Evolutionary conservation across 1,140 invertebrate genomes (phyloP), one percentile per base, ranked within the genome.

Genomic region (Zophobas atratus): DNA sequence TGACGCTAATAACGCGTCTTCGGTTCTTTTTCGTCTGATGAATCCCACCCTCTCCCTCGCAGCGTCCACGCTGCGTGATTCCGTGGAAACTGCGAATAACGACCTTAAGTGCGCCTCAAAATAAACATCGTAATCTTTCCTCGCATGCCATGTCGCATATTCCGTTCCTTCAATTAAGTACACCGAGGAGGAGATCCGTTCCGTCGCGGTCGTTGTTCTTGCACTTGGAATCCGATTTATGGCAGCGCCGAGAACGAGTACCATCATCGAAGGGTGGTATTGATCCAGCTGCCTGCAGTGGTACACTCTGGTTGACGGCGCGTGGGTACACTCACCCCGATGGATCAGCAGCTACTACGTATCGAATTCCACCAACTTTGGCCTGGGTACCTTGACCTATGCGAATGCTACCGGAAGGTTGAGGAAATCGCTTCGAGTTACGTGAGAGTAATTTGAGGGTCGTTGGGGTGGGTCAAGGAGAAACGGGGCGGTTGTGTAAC

Each of bases 221-320:
- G 60, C 1, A 60, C 56, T 60, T 60, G 56, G n/a, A 60, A 60
- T 60, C 36, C 56, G 56, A 60, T 60, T 60, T 36, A 36, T 1
- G 36, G 1, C 20, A 33, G 34, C 33, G 56, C 1, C 34, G 35
- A 39, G 36, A 60, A 60, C 33, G 60, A 39, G 60, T 67, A 67
- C 60, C 60, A 67, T 67, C 60, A 67, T 67, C 20, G 60, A 67
- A 67, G 39, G 39, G 60, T 67, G 60, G 56, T 67, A 67, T 67
- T 67, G 60, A 67, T 67, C 60, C 38, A 63, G 34, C 8, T 34
- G 55, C 55, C 35, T 57, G 55, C 55, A 33, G 38, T 39, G 6
- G 60, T 67, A 67, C 60, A 67, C 39, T 67, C 60, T 20, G 8
- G 55, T 63, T 20, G 57, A 63, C 60, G 60, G 43, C 60, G 60